Conservation (phyloP, 2,888 invertebrate species). For the Megaustenia siamemsis region DNA sequence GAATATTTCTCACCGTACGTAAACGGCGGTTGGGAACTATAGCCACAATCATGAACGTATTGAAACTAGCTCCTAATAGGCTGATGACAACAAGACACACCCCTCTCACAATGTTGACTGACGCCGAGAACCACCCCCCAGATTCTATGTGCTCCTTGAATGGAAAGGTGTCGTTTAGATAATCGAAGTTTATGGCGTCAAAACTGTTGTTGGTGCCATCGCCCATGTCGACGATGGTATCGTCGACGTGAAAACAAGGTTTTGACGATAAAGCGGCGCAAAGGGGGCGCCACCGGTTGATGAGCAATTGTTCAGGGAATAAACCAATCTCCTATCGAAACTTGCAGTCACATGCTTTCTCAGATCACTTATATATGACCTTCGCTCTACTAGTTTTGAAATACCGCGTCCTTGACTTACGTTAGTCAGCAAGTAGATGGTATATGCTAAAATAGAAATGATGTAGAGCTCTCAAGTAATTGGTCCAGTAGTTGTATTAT, state of each 20-base stretch:
- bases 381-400: no score
- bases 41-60: conserved; percentile 49
- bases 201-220: conserved; percentile 29
- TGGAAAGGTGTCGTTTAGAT: neutral
- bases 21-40: conserved; percentile 42
- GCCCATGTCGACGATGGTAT: conserved; percentile 30
- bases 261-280: neutral
- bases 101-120: conserved; percentile 37
- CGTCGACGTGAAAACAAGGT: neutral
- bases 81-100: conserved; percentile 41
- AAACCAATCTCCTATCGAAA: no score
- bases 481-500: no score
- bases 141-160: neutral
- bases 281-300: no score
- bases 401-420: no score
- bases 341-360: no score
- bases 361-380: no score
- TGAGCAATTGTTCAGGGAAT: no score
- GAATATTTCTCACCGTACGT: conserved; percentile 34
- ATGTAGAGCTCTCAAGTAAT: no score
- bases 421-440: no score
- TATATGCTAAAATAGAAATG: no score
- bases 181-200: neutral
- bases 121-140: neutral
- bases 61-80: conserved; percentile 35